Evolutionary conservation across 2,113 vertebrate species (phyloP), one percentile per base, ranked within the genome.

Genomic region (Phycodurus eques): DNA sequence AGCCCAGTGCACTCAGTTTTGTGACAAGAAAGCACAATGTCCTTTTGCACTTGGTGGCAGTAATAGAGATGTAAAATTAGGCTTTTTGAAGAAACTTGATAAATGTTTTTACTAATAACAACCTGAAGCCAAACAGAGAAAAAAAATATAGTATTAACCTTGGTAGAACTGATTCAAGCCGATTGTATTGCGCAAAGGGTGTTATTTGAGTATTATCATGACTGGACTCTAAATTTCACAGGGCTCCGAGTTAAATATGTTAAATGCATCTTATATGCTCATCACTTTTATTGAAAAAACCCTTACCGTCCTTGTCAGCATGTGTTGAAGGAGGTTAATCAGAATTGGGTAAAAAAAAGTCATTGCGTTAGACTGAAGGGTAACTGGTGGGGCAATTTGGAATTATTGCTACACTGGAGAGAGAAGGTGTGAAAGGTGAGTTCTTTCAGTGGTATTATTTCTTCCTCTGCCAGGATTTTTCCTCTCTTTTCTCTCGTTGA

Each of bases 391-490:
- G 74, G 51, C 44, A 70, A 49, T 67, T 12, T 0, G 35, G 49
- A 85, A 79, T 79, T 79, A 87, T 84, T 70, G 75, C 75, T 51
- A 84, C 71, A 71, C 63, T 85, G 85, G 85, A 85, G 74, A 83
- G 72, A 76, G 64, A 91, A 61, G 31, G 59, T 35, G 59, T 17
- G 87, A 91, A 86, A 87, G 87, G 77, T 82, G 84, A 91, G 88
- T 78, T 78, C 61, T 65, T 76, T 82, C 47, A 3, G 44, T 76
- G 68, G 64, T 75, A 71, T 88, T 84, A 79, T 61, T 75, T 72
- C 68, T 67, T 31, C 57, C 77, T 73, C 46, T 72, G 64, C 64
- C 43, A 9, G 64, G 64, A 66, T 39, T 20, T 43, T 46, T 65
- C 2, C 2, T 67, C 69, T 70, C 47, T 76, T 27, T 59, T 68